A percentile compares a stretch with the other conserved stretches of the same genome.
These are phyloP conservation scores for Ptyas mucosa DNA, from an alignment of 2,113 vertebrate species.

Conservation along the genomic window DNA sequence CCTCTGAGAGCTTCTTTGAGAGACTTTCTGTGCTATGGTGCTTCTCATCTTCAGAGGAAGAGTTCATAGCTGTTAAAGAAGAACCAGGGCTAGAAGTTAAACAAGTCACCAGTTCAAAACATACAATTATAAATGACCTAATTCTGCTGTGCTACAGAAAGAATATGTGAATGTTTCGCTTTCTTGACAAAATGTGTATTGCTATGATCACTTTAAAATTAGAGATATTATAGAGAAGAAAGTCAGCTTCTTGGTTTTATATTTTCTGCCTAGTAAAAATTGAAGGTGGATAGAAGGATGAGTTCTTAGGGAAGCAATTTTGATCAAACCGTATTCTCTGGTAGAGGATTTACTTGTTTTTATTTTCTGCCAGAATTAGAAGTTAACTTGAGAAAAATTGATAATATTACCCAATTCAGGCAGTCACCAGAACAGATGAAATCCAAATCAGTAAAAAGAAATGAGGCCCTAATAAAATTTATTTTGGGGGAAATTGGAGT, in stretches of 20 bases:
- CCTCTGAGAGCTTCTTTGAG: constrained; percentile 79
- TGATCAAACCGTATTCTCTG: background rate
- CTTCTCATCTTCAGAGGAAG: constrained; percentile 81
- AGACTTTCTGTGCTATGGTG: constrained; percentile 75
- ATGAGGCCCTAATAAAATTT: background rate
- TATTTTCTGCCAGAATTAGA: background rate
- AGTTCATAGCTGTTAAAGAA: constrained; percentile 73
- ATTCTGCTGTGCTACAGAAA: background rate
- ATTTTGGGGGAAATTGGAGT: background rate
- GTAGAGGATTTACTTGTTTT: background rate
- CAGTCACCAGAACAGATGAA: background rate
- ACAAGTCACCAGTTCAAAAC: background rate
- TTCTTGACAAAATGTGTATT: background rate
- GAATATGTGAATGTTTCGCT: background rate
- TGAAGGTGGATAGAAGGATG: background rate
- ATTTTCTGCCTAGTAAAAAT: background rate
- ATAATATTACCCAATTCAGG: background rate
- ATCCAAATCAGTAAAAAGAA: background rate
- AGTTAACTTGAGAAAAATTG: background rate
- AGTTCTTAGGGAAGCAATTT: background rate
- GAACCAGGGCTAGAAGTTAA: constrained; percentile 26
- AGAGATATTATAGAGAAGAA: background rate
- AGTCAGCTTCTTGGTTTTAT: background rate
- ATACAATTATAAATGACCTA: background rate
- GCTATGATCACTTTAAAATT: background rate